Conservation (phyloP, 2,888 invertebrate genomes). For the Trichogramma dendrolimi region DNA sequence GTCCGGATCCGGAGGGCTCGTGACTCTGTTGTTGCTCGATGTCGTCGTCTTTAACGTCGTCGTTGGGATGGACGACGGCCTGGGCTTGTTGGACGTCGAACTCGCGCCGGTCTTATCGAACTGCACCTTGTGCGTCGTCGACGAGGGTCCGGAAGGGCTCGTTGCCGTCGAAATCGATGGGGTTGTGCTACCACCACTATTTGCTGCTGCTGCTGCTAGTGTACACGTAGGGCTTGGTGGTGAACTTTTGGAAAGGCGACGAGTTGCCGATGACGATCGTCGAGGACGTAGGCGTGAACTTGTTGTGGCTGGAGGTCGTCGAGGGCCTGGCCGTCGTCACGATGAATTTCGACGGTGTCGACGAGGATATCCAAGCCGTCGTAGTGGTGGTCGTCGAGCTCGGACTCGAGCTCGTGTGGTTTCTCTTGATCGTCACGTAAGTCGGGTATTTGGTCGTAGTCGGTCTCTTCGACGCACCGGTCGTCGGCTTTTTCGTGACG, state of each 20-base stretch:
- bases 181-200: slow-evolving; percentile 24
- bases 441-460: neutral
- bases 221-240: neutral
- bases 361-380: neutral
- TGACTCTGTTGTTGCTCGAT: slow-evolving; percentile 27
- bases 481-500: neutral
- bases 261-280: neutral
- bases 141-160: too few relatives aligned
- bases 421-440: neutral
- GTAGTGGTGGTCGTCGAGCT: neutral
- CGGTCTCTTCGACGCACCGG: neutral
- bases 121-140: too few relatives aligned
- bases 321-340: neutral
- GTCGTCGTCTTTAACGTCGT: slow-evolving; percentile 31
- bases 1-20: slow-evolving; percentile 13
- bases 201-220: slow-evolving; percentile 42
- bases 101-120: too few relatives aligned
- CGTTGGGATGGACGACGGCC: slow-evolving; percentile 6
- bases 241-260: neutral
- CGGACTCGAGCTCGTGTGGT: neutral
- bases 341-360: neutral
- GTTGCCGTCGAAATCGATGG: neutral
- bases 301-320: neutral
- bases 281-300: neutral
- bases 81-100: slow-evolving; percentile 4